phyloP scores from a whole-genome alignment of 2,888 invertebrate species.

The Pachymerium ferrugineum region DNA sequence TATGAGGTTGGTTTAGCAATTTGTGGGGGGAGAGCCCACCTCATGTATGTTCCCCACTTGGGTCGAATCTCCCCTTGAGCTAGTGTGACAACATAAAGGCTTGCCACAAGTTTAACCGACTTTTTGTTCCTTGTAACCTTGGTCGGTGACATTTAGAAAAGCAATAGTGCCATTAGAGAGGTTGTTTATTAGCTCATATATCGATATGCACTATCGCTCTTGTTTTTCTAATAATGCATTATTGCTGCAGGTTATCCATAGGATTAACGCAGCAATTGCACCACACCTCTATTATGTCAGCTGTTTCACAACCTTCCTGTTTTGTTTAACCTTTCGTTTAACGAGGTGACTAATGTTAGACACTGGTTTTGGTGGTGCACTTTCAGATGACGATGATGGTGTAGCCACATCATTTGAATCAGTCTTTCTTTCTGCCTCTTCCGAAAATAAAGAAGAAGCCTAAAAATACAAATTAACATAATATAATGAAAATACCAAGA shows the following conservation, averaged over 20 bases:
- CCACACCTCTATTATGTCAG: too few relatives aligned
- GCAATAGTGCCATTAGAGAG: neutral
- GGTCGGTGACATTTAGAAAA: neutral
- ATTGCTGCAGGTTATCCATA: neutral
- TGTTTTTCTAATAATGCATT: neutral
- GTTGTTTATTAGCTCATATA: neutral
- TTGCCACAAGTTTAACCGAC: neutral
- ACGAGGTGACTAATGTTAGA: constrained; percentile 77
- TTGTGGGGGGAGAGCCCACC: too few relatives aligned
- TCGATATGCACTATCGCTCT: too few relatives aligned
- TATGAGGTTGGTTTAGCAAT: too few relatives aligned
- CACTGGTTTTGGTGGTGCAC: constrained; percentile 55
- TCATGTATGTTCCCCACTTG: too few relatives aligned
- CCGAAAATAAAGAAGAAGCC: neutral
- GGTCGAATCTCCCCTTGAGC: too few relatives aligned
- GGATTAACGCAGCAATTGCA: too few relatives aligned
- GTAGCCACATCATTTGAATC: neutral
- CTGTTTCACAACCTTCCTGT: neutral
- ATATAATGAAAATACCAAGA: too few relatives aligned
- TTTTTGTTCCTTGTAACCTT: neutral
- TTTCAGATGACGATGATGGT: neutral
- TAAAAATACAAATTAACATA: too few relatives aligned
- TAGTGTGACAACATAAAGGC: too few relatives aligned
- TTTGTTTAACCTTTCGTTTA: constrained; percentile 52
- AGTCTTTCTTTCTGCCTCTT: neutral